These are phyloP conservation scores for Lateolabrax maculatus DNA, from an alignment of 2,797 vertebrate genomes.

Conservation along the genomic window DNA sequence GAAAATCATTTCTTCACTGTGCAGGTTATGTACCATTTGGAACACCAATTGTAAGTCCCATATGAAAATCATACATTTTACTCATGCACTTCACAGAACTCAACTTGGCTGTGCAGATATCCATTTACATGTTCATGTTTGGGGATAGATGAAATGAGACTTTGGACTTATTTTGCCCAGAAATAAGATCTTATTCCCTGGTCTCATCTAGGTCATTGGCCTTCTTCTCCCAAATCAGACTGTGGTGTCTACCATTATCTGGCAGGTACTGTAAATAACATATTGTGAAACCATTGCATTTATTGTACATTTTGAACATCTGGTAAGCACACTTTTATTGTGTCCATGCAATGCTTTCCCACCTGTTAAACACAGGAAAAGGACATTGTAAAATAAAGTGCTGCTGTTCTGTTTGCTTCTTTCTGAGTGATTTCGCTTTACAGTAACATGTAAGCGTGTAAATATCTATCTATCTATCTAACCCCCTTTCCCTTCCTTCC, in stretches of 20 bases:
- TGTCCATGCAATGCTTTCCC: constrained; percentile 10
- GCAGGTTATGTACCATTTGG: constrained; percentile 99
- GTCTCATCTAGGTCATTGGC: constrained; percentile 93
- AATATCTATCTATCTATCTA: neutral
- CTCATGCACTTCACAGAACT: constrained; percentile 45
- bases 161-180: constrained; percentile 73
- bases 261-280: constrained; percentile 90
- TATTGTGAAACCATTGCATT: constrained; percentile 58
- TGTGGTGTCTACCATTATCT: constrained; percentile 94
- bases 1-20: constrained; percentile 57
- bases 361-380: neutral
- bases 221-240: constrained; percentile 97
- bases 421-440: neutral
- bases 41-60: constrained; percentile 96
- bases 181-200: constrained; percentile 79
- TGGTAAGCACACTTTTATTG: constrained; percentile 11
- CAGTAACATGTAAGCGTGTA: too few relatives aligned
- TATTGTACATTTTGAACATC: constrained; percentile 48
- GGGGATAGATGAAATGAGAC: constrained; percentile 69
- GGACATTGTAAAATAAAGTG: constrained; percentile 11
- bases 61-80: constrained; percentile 46
- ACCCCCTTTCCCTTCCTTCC: neutral
- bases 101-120: constrained; percentile 40
- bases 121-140: constrained; percentile 57
- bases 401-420: constrained; percentile 19